Conservation (phyloP, 2,888 invertebrate species). For the Merodon equestris region DNA sequence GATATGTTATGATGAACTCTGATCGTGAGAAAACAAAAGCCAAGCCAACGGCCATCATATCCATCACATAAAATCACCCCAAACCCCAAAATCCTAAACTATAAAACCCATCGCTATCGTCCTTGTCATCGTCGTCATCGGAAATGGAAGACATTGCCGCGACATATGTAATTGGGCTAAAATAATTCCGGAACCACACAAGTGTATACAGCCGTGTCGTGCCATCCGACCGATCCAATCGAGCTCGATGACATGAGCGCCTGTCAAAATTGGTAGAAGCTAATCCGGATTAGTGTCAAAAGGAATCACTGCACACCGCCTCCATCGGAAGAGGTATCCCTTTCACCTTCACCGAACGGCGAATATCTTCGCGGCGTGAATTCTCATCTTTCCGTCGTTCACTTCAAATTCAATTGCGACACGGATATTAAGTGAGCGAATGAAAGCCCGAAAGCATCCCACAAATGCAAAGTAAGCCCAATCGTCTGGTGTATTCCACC, state of each 20-base stretch:
- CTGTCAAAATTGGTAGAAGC: conserved; percentile 40
- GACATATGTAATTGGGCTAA: conserved; percentile 50
- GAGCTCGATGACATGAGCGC: conserved; percentile 36
- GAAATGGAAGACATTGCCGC: conserved; percentile 19
- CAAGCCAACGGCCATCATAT: conserved; percentile 13
- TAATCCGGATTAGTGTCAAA: conserved; percentile 61
- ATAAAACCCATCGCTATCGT: conserved; percentile 1
- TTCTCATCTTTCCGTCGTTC: background rate
- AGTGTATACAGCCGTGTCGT: background rate
- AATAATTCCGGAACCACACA: conserved; percentile 40
- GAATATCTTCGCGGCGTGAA: too few species aligned
- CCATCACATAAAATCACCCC: conserved; percentile 25
- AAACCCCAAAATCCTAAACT: background rate
- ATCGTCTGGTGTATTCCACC: too few species aligned
- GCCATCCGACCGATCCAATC: too few species aligned
- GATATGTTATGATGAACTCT: conserved; percentile 30
- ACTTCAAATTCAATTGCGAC: conserved; percentile 37
- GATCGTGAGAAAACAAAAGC: conserved; percentile 17
- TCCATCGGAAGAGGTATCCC: conserved; percentile 40
- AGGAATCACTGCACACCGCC: conserved; percentile 53
- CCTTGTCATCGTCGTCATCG: background rate
- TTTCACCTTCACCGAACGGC: conserved; percentile 15
- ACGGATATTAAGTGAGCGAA: conserved; percentile 28
- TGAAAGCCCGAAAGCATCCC: conserved; percentile 4
- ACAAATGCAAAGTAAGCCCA: conserved; percentile 41